Evolutionary conservation across 53 echinoderm and acorn worm genomes (phyloP), one percentile per base, ranked within the genome.

Genomic region (Hippasteria phrygiana): DNA sequence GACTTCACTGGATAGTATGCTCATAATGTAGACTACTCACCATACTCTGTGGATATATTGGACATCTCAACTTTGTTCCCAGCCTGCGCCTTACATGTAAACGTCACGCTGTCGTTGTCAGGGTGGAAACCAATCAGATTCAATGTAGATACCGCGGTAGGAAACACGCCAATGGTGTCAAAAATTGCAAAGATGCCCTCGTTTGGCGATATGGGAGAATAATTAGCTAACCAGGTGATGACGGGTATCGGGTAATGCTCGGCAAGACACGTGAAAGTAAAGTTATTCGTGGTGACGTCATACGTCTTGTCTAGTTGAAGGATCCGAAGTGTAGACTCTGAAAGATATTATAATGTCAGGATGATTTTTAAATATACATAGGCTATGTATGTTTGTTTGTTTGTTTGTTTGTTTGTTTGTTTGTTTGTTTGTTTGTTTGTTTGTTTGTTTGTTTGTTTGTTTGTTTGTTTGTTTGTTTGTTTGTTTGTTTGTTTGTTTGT

Each of bases 251-350:
- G 85, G 37, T 70, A 54, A 45, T 85, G 85, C 53, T 85, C 70
- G 51, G 85, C 71, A 1, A 10, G 50, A 65, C 85, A 85, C 3
- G 85, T 71, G 50, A 85, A 71, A 34, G 69, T 85, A 53, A 85
- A 70, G 46, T 69, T 70, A 51, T 85, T 69, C 70, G 50, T 50
- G 37, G 20, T 26, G 69, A 70, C 69, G 85, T 70, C 71, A 71
- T 70, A 85, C 10, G 2, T 47, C 26, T 71, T 85, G 69, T 48
- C 71, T 10, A 85, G 85, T 50, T 32, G 33, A 2, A 54, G 12
- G 38, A 85, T 85, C 33, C 9, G 69, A 9, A 85, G 71, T 20
- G 85, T 71, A 38, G 85, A 71, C 36, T 46, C 85, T 85, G 85
- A 46, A 46, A 66, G 16, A 24, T 26, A 54, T 10, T 59, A 5